Conservation (phyloP, 2,888 invertebrate genomes). For the Serripes groenlandicus region DNA sequence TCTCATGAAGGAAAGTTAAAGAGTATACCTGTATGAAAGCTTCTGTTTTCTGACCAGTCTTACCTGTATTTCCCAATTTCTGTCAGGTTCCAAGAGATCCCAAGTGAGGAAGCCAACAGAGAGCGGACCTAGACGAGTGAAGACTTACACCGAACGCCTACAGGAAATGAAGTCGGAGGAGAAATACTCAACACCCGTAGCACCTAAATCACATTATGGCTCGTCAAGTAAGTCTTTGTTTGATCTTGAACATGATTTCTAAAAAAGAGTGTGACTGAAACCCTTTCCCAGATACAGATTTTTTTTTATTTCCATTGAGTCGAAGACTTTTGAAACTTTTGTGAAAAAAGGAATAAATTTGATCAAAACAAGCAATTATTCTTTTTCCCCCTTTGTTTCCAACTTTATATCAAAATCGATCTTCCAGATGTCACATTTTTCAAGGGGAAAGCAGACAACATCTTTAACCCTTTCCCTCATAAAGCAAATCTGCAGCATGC, state of each 20-base stretch:
- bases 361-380: neutral
- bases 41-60: too few species aligned
- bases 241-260: neutral
- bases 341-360: neutral
- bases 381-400: neutral
- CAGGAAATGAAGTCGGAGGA: constrained; percentile 82
- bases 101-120: constrained; percentile 59
- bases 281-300: neutral
- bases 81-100: constrained; percentile 65
- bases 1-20: too few species aligned
- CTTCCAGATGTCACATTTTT: too few species aligned
- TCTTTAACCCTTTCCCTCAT: too few species aligned
- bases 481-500: too few species aligned
- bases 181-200: constrained; percentile 74
- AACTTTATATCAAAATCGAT: too few species aligned
- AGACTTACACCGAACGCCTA: constrained; percentile 83
- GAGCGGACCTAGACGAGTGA: constrained; percentile 74
- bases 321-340: neutral
- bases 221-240: constrained; percentile 59
- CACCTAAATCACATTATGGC: constrained; percentile 70
- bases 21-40: too few species aligned
- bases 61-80: too few species aligned
- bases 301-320: neutral
- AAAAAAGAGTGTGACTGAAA: too few species aligned
- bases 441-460: too few species aligned